A percentile compares a stretch with the other conserved stretches of the same genome.
These are phyloP conservation scores for Mesoclemmys tuberculata DNA, from an alignment of 2,113 vertebrate species.

Conservation along the genomic window DNA sequence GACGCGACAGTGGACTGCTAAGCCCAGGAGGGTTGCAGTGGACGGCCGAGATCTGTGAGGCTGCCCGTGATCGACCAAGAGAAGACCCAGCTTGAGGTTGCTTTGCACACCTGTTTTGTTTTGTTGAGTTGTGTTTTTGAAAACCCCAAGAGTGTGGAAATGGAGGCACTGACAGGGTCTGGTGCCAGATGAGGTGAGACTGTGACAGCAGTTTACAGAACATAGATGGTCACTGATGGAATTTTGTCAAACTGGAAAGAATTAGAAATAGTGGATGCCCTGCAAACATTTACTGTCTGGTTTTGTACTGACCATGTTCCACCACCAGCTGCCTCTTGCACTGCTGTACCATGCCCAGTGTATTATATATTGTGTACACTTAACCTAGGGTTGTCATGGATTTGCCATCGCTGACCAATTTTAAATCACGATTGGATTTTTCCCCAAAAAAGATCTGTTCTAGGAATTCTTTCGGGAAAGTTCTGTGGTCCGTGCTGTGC, in stretches of 20 bases:
- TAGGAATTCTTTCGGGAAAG: not conserved
- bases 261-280: not conserved
- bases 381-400: not conserved
- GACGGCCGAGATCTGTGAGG: not conserved
- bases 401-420: not conserved
- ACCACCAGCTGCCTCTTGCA: not conserved
- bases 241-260: not conserved
- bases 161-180: not conserved
- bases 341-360: not conserved
- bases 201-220: not conserved
- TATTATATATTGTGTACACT: not conserved
- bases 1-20: not conserved
- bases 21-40: not conserved
- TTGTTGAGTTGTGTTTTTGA: not conserved
- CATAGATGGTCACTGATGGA: too few species aligned
- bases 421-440: not conserved
- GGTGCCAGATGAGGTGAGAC: too few species aligned
- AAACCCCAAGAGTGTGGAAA: not conserved
- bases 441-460: not conserved
- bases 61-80: not conserved
- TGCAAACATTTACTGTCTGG: not conserved
- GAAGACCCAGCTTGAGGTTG: not conserved
- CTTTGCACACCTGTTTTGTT: fast-evolving
- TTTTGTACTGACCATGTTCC: not conserved
- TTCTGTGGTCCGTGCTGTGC: not conserved